Evolutionary conservation across 2,113 vertebrate genomes (phyloP), one percentile per base, ranked within the genome.

Genomic region (Oryzias curvinotus): DNA sequence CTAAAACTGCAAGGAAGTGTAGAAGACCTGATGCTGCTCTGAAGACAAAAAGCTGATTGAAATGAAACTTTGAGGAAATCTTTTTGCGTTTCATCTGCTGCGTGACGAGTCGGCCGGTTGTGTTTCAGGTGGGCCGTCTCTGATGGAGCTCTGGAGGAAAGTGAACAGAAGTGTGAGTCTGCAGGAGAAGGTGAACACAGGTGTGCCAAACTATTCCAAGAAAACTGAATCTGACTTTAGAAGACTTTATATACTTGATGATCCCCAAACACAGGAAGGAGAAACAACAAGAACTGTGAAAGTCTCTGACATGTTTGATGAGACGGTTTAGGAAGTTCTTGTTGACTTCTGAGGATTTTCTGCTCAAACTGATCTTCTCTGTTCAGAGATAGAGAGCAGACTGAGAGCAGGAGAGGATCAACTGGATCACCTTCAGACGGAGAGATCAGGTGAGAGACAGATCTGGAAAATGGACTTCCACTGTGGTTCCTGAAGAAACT

Each of bases 101-200:
- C 30, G 8, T 36, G 30, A 36, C 7, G 30, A 1, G 30, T 36
- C 30, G 7, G 30, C 36, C 56, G 41, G 13, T 52, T 5, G 8
- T 62, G 21, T 68, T 73, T 60, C 51, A 77, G 74, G 50, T 58
- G 53, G 58, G 46, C 26, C 2, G 3, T 36, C 18, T n/a, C 60
- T 58, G 30, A 63, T 10, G 28, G 58, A 4, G 4, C 56, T 65
- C 21, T 57, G 61, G 21, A 65, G 21, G 3, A 56, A 56, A 17
- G 4, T 8, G 41, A 70, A 16, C 46, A 12, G 1, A 1, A 52
- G 17, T 0, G 55, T 57, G 55, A 52, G 21, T 58, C 62, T 56
- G 21, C 46, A 57, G 62, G 28, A 26, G n/a, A 4, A 10, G 15
- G 13, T 69, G 51, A 61, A 46, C 42, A 21, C 26, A 44, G 65